Evolutionary conservation across 2,888 invertebrate genomes (phyloP), one percentile per base, ranked within the genome.

Genomic region (Dolomedes plantarius): DNA sequence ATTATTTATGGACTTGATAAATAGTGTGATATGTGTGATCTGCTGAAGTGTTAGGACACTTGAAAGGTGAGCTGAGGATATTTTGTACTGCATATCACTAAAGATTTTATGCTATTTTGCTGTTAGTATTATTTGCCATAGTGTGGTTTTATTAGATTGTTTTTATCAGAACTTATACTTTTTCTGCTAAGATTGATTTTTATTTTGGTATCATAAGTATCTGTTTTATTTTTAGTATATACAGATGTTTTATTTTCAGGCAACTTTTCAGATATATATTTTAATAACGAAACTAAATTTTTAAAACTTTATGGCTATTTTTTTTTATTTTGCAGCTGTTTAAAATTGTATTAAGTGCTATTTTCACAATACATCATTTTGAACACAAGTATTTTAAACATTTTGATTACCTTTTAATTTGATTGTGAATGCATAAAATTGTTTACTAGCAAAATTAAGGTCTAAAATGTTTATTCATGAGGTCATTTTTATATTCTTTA

Each of bases 81-180:
- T 36, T 7, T 7, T 56, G 6, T 1, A 23, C 5, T 6, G 56
- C 56, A 56, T 56, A 23, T 23, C 23, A 46, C 23, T 2, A 7
- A 56, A 23, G 19, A 46, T 2, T 2, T 6, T n/a, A n/a, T 56
- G 19, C 19, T 56, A 23, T 56, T 56, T 56, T 56, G 16, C 19
- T 56, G 11, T 56, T 23, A 56, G 56, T 56, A 56, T 56, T 56
- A 56, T 56, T 56, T 56, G 56, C 23, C 19, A 56, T 23, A 56
- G 16, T 2, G 11, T 9, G 2, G 46, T 23, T 56, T 56, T 16
- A 11, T n/a, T 56, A 23, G 19, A 56, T 56, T 11, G 11, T 56
- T 56, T 23, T 16, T 23, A 56, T 56, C 23, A 23, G 23, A 19
- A 11, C n/a, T 46, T 36, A 36, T 46, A 46, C 46, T 46, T 11